Evolutionary conservation across 2,888 invertebrate species (phyloP), one percentile per base, ranked within the genome.

Genomic region (Tineola bisselliella): DNA sequence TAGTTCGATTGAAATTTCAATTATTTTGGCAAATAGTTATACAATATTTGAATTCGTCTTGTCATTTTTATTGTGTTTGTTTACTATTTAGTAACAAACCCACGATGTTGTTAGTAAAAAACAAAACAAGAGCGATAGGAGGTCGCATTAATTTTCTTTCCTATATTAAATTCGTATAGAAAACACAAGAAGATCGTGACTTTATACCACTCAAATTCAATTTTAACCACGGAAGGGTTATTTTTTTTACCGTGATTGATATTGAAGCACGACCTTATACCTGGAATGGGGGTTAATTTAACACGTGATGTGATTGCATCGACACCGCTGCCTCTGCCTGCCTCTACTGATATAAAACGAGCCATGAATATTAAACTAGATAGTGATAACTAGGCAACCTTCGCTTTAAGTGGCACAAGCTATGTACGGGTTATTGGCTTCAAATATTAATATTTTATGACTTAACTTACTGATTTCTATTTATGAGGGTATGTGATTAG

Each of bases 271-370:
- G 48, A 48, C 48, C 13, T 43, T 43, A 43, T 48, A 48, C 48
- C 13, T 17, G 48, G 48, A 10, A 48, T 17, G 48, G 48, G 38
- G 19, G 31, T 17, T 58, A 58, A 58, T 58, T 31, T 33, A 33
- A 58, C 33, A 33, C 58, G 58, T 58, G 58, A 58, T 58, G 33
- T 58, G 58, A 33, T 58, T 58, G 31, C 58, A 58, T 33, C 33
- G 58, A 58, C 58, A 33, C 58, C 19, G 19, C 33, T 19, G 12
- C n/a, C 25, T 48, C 48, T 48, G 38, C 38, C 54, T 54, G n/a
- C 48, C 54, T 54, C 33, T 33, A 58, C 30, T 58, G 58, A 58
- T 58, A 33, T 58, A 58, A 58, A 58, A 58, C 58, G 58, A 19
- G 58, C 15, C 15, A 30, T 33, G 58, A 58, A 58, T 58, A 58